These are phyloP conservation scores for Pammene fasciana DNA, from an alignment of 2,888 invertebrate genomes.

Conservation along the genomic window DNA sequence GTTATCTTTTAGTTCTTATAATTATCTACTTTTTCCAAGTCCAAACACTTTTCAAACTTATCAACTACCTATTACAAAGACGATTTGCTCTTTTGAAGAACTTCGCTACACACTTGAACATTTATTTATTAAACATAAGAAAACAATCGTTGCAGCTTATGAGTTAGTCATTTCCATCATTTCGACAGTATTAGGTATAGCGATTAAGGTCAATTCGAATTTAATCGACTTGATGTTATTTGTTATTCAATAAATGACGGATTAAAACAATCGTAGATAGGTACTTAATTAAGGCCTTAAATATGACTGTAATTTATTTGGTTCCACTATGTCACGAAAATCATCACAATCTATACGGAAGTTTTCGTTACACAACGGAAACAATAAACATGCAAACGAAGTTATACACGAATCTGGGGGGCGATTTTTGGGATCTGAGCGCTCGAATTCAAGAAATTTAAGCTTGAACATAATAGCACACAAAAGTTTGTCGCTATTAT, in stretches of 20 bases:
- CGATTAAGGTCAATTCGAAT: constrained; percentile 23
- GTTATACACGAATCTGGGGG: too few relatives aligned
- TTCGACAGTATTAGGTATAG: constrained; percentile 2
- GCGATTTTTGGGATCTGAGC: too few relatives aligned
- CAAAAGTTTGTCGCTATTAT: too few relatives aligned
- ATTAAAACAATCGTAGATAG: not conserved
- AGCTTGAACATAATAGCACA: too few relatives aligned
- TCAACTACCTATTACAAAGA: constrained; percentile 32
- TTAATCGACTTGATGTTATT: constrained; percentile 9
- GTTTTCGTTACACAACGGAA: constrained; percentile 3
- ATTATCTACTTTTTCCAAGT: not conserved
- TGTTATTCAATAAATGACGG: not conserved
- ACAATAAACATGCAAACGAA: not conserved
- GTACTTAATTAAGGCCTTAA: not conserved
- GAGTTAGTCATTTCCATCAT: constrained; percentile 2
- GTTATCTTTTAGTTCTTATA: not conserved
- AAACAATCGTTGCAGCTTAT: constrained; percentile 31
- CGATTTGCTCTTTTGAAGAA: constrained; percentile 38
- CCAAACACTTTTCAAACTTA: constrained; percentile 25
- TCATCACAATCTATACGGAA: not conserved
- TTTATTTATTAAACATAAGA: constrained; percentile 20
- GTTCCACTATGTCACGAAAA: constrained; percentile 6
- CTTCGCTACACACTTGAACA: constrained; percentile 38
- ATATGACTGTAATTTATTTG: not conserved
- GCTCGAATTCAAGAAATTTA: too few relatives aligned